Evolutionary conservation across 2,888 invertebrate genomes (phyloP).

Genomic region (Halictus ligatus): DNA sequence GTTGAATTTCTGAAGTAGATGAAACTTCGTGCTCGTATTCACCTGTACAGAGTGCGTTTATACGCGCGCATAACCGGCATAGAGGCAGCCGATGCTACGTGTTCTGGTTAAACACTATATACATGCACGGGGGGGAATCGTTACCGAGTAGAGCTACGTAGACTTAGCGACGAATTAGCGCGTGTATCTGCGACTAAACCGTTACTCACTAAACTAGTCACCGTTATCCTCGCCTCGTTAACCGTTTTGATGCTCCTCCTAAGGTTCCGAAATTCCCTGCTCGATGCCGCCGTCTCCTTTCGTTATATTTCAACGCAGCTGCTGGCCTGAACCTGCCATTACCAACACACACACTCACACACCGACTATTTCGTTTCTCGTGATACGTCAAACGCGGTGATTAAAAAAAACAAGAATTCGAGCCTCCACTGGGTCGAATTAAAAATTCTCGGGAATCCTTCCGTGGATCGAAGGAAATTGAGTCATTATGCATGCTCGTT

Average conservation of each 20-base stretch:
- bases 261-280: slow-evolving; percentile 15
- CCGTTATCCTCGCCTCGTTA: slow-evolving; percentile 46
- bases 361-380: background rate
- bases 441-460: background rate
- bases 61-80: slow-evolving; percentile 31
- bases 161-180: slow-evolving; percentile 57
- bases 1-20: slow-evolving; percentile 58
- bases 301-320: background rate
- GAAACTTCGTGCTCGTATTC: slow-evolving; percentile 53
- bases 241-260: slow-evolving; percentile 35
- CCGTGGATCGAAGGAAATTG: no score
- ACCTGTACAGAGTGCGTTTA: slow-evolving; percentile 40
- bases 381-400: background rate
- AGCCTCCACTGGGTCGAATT: background rate
- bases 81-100: slow-evolving; percentile 35
- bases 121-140: slow-evolving; percentile 28
- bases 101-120: slow-evolving; percentile 14
- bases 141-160: slow-evolving; percentile 34
- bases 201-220: slow-evolving; percentile 42
- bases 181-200: slow-evolving; percentile 56
- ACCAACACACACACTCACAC: background rate
- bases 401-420: background rate
- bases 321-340: background rate
- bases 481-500: no score
- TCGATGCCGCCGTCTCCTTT: background rate